These are phyloP conservation scores for Geophilus truncorum DNA, from an alignment of 2,888 invertebrate genomes.

Conservation along the genomic window DNA sequence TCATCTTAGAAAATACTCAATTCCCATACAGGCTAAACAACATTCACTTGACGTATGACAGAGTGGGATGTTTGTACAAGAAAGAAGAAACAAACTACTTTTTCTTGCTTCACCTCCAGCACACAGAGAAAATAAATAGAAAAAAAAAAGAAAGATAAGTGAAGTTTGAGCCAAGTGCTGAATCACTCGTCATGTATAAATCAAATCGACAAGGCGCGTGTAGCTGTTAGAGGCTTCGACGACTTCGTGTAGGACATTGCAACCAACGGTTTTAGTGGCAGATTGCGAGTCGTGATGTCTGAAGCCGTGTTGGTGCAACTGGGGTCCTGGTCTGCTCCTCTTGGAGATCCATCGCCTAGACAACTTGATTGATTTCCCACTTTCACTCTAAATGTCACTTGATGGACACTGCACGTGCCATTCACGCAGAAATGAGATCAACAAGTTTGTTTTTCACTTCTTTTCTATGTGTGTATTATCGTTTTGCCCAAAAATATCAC, in stretches of 20 bases:
- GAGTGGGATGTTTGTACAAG: neutral
- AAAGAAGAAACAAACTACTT: neutral
- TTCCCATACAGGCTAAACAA: slow-evolving; percentile 23
- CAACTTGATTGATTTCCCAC: slow-evolving; percentile 19
- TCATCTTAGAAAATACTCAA: slow-evolving; percentile 7
- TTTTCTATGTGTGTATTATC: neutral
- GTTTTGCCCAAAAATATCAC: neutral
- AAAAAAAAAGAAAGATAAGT: neutral
- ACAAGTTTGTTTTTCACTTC: slow-evolving; percentile 4
- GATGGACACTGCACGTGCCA: neutral
- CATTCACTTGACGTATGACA: slow-evolving; percentile 7
- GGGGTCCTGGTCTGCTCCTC: neutral
- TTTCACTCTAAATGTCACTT: neutral
- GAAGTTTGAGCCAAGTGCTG: slow-evolving; percentile 2
- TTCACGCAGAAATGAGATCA: neutral
- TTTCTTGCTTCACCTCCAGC: neutral
- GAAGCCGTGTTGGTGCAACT: neutral
- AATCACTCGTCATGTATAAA: slow-evolving; percentile 7
- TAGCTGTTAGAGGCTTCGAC: neutral
- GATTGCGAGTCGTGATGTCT: neutral
- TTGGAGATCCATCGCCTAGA: slow-evolving; percentile 23
- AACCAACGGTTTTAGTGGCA: neutral
- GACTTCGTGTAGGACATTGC: neutral
- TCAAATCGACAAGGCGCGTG: slow-evolving; percentile 2
- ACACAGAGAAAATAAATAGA: neutral